These are phyloP conservation scores for Carpatolechia fugitivella DNA, from an alignment of 2,888 invertebrate species.

Conservation along the genomic window DNA sequence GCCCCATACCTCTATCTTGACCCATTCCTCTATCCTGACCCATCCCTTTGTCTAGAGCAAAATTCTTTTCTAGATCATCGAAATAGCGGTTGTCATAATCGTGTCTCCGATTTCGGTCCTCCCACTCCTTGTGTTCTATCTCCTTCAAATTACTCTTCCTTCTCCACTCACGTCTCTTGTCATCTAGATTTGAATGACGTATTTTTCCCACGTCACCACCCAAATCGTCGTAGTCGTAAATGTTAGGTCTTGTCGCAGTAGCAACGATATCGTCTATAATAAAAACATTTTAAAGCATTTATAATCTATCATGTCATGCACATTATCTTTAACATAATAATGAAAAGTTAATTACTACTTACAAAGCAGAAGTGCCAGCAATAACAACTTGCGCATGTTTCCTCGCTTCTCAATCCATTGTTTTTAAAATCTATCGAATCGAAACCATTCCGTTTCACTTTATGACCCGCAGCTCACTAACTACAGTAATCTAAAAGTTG, in stretches of 20 bases:
- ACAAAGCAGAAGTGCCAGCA: conserved; percentile 65
- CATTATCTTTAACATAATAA: no score
- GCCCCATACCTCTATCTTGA: background rate
- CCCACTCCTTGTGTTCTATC: conserved; percentile 50
- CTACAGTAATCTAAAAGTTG: background rate
- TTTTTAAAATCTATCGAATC: conserved; percentile 37
- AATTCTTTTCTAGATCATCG: conserved; percentile 42
- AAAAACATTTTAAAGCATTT: no score
- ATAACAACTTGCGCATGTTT: conserved; percentile 60
- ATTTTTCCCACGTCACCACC: conserved; percentile 42
- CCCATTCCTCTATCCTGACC: conserved; percentile 15
- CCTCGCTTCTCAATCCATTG: conserved; percentile 23
- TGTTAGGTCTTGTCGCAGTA: conserved; percentile 42
- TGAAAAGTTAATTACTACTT: no score
- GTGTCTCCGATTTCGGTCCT: conserved; percentile 40
- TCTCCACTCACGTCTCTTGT: conserved; percentile 49
- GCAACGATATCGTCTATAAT: conserved; percentile 57
- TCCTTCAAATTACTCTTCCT: conserved; percentile 62
- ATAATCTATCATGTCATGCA: no score
- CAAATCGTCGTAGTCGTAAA: conserved; percentile 61
- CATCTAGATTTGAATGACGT: conserved; percentile 52
- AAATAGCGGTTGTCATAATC: conserved; percentile 51
- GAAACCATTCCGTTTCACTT: conserved; percentile 41
- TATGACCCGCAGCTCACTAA: conserved; percentile 26
- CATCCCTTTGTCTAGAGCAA: conserved; percentile 32